phyloP scores from a whole-genome alignment of 1,140 invertebrate genomes.

The Archivesica marissinica region DNA sequence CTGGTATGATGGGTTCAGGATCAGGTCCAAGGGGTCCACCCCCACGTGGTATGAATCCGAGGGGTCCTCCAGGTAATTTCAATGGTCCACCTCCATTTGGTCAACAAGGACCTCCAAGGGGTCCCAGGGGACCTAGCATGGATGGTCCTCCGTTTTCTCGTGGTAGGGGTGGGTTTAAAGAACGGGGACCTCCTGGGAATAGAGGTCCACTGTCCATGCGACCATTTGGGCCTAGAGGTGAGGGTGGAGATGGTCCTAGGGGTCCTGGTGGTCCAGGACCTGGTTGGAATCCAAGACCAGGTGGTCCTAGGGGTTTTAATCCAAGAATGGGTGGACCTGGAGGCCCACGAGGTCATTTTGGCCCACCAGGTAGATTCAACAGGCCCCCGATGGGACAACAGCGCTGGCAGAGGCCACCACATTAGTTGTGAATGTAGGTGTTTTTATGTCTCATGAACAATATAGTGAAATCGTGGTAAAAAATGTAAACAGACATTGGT shows the following conservation, averaged over 20 bases:
- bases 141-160: conserved; percentile 65
- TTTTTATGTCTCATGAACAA: background rate
- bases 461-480: background rate
- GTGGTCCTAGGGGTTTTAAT: conserved; percentile 45
- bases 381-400: conserved; percentile 49
- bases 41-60: conserved; percentile 52
- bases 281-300: conserved; percentile 51
- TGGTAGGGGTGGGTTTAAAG: conserved; percentile 57
- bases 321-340: conserved; percentile 55
- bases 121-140: conserved; percentile 56
- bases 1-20: conserved; percentile 30
- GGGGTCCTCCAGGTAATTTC: conserved; percentile 53
- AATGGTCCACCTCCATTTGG: conserved; percentile 55
- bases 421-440: background rate
- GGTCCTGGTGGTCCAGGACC: conserved; percentile 47
- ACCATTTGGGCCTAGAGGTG: conserved; percentile 53
- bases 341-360: conserved; percentile 47
- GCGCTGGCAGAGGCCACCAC: conserved; percentile 46
- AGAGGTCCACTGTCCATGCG: conserved; percentile 44
- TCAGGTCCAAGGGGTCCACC: conserved; percentile 41
- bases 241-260: conserved; percentile 50
- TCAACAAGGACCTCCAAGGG: conserved; percentile 51
- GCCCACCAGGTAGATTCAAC: conserved; percentile 56
- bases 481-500: conserved; percentile 5
- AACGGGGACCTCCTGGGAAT: conserved; percentile 48